A percentile compares a stretch with the other conserved stretches of the same genome.
Conservation (phyloP, 2,113 vertebrate species). For the Halcyon senegalensis region DNA sequence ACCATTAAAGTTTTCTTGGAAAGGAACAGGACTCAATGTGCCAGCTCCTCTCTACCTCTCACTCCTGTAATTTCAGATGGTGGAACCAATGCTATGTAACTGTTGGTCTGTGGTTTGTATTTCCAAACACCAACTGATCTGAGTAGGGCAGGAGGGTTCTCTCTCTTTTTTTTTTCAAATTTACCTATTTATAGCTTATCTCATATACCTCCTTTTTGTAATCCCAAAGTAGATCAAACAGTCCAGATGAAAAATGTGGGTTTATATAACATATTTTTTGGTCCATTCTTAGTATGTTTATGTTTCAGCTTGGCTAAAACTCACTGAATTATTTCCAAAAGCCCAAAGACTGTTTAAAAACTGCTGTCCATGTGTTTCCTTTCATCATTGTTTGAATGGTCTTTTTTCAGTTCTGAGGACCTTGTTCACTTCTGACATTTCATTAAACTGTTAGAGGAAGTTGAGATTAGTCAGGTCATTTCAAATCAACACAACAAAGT, state of each 20-base stretch:
- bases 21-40: neutral
- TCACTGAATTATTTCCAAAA: conserved; percentile 56
- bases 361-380: conserved; percentile 65
- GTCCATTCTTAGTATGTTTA: conserved; percentile 22
- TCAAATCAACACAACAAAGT: conserved; percentile 53
- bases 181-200: neutral
- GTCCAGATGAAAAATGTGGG: neutral
- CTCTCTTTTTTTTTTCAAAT: neutral
- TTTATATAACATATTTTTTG: neutral
- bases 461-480: conserved; percentile 64
- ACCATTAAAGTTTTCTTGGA: neutral
- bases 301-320: conserved; percentile 36
- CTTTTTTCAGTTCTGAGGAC: conserved; percentile 34
- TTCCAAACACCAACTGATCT: neutral
- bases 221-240: neutral
- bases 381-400: conserved; percentile 64
- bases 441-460: conserved; percentile 65
- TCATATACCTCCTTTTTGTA: neutral
- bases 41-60: neutral
- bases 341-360: conserved; percentile 50
- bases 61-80: conserved; percentile 10
- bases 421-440: conserved; percentile 64
- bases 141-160: neutral
- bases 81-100: neutral
- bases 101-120: neutral